Percentiles rank a stretch among this genome's conserved stretches.
phyloP scores from a whole-genome alignment of 2,797 vertebrate species.

The Microctenopoma lineatum region DNA sequence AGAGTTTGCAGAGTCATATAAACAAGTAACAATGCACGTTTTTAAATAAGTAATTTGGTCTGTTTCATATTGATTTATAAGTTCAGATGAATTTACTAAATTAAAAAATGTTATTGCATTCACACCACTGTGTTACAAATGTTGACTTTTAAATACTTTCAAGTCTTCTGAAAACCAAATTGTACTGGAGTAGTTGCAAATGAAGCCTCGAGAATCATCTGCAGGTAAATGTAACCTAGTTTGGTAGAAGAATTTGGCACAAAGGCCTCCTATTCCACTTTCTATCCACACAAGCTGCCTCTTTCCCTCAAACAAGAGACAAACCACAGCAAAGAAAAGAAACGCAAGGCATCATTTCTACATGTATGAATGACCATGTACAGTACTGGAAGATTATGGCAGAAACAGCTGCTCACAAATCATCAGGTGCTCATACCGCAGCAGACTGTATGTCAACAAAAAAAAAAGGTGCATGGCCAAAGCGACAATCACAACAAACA shows the following conservation, averaged over 20 bases:
- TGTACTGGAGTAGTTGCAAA: background rate
- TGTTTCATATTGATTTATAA: background rate
- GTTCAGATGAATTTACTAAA: background rate
- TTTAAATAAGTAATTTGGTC: background rate
- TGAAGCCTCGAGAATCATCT: background rate
- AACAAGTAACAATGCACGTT: background rate
- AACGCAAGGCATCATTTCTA: constrained; percentile 6
- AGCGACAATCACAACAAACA: background rate
- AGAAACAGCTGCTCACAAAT: background rate
- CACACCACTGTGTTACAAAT: background rate
- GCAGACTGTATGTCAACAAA: background rate
- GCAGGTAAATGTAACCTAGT: background rate
- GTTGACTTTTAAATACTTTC: background rate
- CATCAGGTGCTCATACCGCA: background rate
- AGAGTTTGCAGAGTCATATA: background rate
- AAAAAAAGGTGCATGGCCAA: background rate
- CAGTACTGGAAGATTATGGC: constrained; percentile 3
- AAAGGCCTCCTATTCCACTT: background rate
- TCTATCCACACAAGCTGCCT: background rate
- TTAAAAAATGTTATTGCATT: background rate
- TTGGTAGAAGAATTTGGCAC: constrained; percentile 50
- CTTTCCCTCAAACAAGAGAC: background rate
- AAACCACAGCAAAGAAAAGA: background rate
- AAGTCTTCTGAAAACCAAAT: no score
- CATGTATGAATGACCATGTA: constrained; percentile 7